These are phyloP conservation scores for Pectinophora gossypiella DNA, from an alignment of 1,140 invertebrate genomes.

Conservation along the genomic window DNA sequence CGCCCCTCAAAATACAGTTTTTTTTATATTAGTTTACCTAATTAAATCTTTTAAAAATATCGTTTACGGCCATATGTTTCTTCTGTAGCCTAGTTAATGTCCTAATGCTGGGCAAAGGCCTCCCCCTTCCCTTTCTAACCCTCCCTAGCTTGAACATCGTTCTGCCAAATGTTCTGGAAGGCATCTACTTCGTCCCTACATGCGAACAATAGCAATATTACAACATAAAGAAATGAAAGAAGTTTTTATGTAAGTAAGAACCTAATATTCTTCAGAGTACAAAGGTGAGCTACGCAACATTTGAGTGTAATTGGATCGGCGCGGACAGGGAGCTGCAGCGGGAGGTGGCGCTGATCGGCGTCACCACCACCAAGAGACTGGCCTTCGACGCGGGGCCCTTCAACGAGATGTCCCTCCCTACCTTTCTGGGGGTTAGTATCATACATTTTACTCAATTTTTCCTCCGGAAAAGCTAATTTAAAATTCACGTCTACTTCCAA, in stretches of 20 bases:
- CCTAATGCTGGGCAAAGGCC: no score
- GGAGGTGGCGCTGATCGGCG: slow-evolving; percentile 25
- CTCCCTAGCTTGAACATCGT: no score
- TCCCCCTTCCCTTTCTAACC: no score
- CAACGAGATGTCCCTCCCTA: slow-evolving; percentile 36
- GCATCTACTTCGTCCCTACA: no score
- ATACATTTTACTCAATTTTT: background rate
- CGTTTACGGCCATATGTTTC: no score
- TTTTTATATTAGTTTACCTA: no score
- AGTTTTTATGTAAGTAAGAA: background rate
- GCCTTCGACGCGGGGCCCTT: slow-evolving; percentile 40
- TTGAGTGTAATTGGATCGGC: slow-evolving; percentile 33
- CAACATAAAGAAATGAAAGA: background rate
- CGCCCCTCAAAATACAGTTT: no score
- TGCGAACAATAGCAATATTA: slow-evolving; percentile 10
- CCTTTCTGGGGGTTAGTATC: slow-evolving; percentile 36
- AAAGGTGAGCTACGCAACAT: slow-evolving; percentile 31
- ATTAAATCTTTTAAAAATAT: no score
- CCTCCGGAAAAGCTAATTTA: no score
- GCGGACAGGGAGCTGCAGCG: slow-evolving; percentile 19
- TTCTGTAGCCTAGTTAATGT: no score
- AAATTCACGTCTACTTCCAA: no score
- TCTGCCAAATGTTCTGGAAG: no score
- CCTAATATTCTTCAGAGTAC: slow-evolving; percentile 22
- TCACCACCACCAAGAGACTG: slow-evolving; percentile 27